Evolutionary conservation across 1,140 invertebrate genomes (phyloP), one percentile per base, ranked within the genome.

Genomic region (Drosophila equinoxialis): DNA sequence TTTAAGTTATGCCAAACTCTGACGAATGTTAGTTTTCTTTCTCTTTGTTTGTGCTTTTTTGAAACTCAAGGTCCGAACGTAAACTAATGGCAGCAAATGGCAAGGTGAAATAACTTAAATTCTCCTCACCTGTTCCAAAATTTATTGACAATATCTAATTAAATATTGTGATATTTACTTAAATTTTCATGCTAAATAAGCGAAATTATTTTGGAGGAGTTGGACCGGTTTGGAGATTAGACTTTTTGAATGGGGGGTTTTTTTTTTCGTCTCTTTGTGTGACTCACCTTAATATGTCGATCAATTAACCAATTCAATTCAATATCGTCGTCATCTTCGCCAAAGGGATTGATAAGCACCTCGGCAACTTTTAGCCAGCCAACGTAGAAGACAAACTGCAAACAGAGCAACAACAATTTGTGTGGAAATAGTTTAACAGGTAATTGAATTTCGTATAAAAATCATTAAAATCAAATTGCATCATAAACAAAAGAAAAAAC

Each of bases 291-390:
- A 48, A 97, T 96, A 91, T 97, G 96, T 78, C 96, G 94, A 92
- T 97, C 97, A 79, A 97, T 97, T 14, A 98, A 93, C 96, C 96
- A 97, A 90, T 98, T 97, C 4, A 97, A 91, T 92, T 98, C 97
- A 83, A 98, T 98, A 91, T 98, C 97, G 87, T 98, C 97, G 83
- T 99, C 97, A 90, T 98, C 97, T 93, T 98, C 97, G 7, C 97
- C 97, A 87, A 98, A 98, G 2, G 97, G 97, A 93, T 97, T 97
- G 65, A 98, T 97, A 63, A 98, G 93, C 3, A 97, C 96, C 92
- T 98, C 97, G 11, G 97, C 97, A 14, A 98, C 97, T 94, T 99
- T 98, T 33, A 99, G 92, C 98, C 98, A 99, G 17, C 98, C 98
- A 82, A 99, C 96, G 93, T 98, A 99, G 93, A 99, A 99, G 91